Percentiles rank a stretch among this genome's conserved stretches.
These are phyloP conservation scores for Seriola rivoliana DNA, from an alignment of 2,113 vertebrate genomes.

Conservation along the genomic window DNA sequence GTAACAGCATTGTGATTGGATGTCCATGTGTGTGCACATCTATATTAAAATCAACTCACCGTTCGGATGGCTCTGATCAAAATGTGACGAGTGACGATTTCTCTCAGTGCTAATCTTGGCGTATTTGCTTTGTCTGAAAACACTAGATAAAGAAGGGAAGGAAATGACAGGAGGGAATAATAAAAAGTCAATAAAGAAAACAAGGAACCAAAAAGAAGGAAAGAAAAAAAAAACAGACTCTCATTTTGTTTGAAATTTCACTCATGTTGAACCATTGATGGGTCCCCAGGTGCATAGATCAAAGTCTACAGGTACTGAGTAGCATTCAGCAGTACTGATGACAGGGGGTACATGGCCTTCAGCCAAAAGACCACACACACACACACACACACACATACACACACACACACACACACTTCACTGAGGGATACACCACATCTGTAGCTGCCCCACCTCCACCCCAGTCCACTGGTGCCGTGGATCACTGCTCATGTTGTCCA, in stretches of 20 bases:
- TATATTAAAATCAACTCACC: conserved; percentile 85
- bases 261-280: conserved; percentile 42
- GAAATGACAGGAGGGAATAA: conserved; percentile 76
- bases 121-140: conserved; percentile 75
- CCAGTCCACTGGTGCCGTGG: conserved; percentile 55
- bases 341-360: conserved; percentile 28
- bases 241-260: conserved; percentile 41
- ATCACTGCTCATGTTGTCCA: conserved; percentile 76
- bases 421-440: conserved; percentile 37
- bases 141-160: conserved; percentile 68
- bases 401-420: conserved; percentile 19
- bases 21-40: conserved; percentile 69
- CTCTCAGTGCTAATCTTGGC: conserved; percentile 66
- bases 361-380: conserved; percentile 45
- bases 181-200: conserved; percentile 60
- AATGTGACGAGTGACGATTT: conserved; percentile 77
- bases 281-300: conserved; percentile 44
- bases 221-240: not conserved
- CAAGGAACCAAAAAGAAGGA: not conserved
- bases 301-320: conserved; percentile 44
- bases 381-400: conserved; percentile 30
- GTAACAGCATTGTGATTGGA: conserved; percentile 40
- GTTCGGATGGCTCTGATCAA: conserved; percentile 67
- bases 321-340: conserved; percentile 49
- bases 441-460: conserved; percentile 43